Base-by-base conservation (phyloP, 1,140 invertebrate species). In the Charaxes varanes region DNA sequence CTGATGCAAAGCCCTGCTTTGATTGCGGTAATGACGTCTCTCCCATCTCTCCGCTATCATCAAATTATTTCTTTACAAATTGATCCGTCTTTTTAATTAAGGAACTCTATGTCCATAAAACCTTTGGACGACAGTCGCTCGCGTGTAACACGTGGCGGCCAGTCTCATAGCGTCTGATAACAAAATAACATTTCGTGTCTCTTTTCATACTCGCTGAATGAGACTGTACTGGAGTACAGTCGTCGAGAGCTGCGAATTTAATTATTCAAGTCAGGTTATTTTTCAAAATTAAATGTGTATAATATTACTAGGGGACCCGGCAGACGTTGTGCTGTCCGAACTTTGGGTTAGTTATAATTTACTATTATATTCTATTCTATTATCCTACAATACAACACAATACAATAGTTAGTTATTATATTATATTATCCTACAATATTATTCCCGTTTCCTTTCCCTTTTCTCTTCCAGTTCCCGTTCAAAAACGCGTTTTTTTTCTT, bases 11-110 rank as follows among this genome's bases (percentile, higher is more conserved):
- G 69, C 66, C 49, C 62, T 51, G 66, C 79, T 83, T 83, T 83
- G 79, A 83, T 83, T 83, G 79, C 76, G 68, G 73, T 83, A 83
- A 80, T 78, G 76, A 80, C 65, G 70, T 80, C 76, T 69, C 66
- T 68, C 51, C 42, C 56, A 45, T 68, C 61, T 66, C 53, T 67
- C 57, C 59, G 64, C 72, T 76, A 73, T 76, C 70, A 74, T 76
- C 61, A 70, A 66, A 76, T 67, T 67, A 67, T 69, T 77, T 65
- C 62, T 72, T 69, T 62, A 57, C 59, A 68, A 67, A 69, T 76
- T 74, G 68, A 71, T 65, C 58, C 36, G 55, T 62, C 53, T 62
- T 71, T 69, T 69, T 72, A 80, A 73, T 74, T 70, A 68, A 59
- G 44, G 18, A 46, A 53, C 49, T 45, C 45, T 45, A 40, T 50